Percentiles rank a stretch among this genome's conserved stretches.
Conservation (phyloP, 2,113 vertebrate species). For the Prionailurus viverrinus region DNA sequence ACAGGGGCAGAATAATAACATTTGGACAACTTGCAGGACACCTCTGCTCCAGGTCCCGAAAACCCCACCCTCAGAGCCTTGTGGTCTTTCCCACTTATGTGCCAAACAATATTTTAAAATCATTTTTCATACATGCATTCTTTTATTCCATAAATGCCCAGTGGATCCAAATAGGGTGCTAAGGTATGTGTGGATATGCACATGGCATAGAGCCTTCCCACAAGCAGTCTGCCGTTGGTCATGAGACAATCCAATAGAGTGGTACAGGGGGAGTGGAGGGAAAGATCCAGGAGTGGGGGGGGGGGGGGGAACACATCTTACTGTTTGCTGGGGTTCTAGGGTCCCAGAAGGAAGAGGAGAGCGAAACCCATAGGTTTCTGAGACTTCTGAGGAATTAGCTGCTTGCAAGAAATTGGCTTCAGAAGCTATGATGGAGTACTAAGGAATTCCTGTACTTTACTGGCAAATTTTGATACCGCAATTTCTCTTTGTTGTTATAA, state of each 20-base stretch:
- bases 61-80: neutral
- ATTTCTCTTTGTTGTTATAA: conserved; percentile 17
- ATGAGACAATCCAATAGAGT: neutral
- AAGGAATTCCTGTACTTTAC: conserved; percentile 21
- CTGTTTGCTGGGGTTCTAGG: neutral
- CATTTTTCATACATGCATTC: neutral
- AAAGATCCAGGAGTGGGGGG: neutral
- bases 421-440: neutral
- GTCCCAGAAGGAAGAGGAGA: conserved; percentile 10
- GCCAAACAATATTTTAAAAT: neutral
- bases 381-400: conserved; percentile 61
- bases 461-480: neutral
- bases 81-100: neutral
- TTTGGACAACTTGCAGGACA: neutral
- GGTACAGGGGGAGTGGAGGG: neutral
- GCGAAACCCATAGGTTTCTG: conserved; percentile 16
- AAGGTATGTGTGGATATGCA: neutral
- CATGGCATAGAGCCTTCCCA: neutral
- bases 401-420: conserved; percentile 35
- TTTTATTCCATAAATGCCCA: neutral
- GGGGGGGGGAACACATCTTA: neutral
- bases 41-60: neutral
- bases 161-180: neutral
- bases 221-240: neutral
- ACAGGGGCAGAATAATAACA: neutral